phyloP scores from a whole-genome alignment of 1,140 invertebrate genomes.

The Aradophagus sp. region DNA sequence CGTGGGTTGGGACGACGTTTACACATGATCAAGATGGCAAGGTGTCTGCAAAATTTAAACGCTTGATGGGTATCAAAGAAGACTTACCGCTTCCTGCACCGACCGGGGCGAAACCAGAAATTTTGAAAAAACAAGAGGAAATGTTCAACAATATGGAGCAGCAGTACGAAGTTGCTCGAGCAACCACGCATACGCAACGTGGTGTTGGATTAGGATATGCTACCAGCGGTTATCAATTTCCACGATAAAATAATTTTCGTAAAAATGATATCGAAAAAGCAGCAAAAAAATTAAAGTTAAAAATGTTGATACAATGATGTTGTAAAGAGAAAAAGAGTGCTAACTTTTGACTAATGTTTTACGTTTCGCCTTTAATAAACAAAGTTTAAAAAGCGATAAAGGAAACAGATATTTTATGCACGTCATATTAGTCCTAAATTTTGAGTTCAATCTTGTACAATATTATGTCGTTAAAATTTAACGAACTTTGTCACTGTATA shows the following conservation, averaged over 20 bases:
- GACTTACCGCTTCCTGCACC: slow-evolving; percentile 67
- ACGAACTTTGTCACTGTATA: slow-evolving; percentile 51
- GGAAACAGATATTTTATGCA: slow-evolving; percentile 43
- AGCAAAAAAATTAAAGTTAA: not conserved
- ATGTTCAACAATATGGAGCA: slow-evolving; percentile 93
- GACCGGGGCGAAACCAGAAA: slow-evolving; percentile 74
- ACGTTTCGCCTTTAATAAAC: slow-evolving; percentile 22
- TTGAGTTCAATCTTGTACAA: slow-evolving; percentile 44
- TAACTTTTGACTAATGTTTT: slow-evolving; percentile 18
- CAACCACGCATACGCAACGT: slow-evolving; percentile 94
- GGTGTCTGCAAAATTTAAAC: slow-evolving; percentile 94
- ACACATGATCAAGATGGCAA: slow-evolving; percentile 92
- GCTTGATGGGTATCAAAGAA: slow-evolving; percentile 94
- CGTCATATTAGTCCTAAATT: slow-evolving; percentile 39
- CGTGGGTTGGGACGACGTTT: slow-evolving; percentile 90
- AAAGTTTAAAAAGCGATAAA: slow-evolving; percentile 4
- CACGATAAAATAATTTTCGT: slow-evolving; percentile 64
- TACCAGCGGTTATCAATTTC: slow-evolving; percentile 72
- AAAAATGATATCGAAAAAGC: not conserved
- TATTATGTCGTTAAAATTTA: slow-evolving; percentile 41
- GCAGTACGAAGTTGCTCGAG: slow-evolving; percentile 94
- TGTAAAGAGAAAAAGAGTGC: slow-evolving; percentile 21
- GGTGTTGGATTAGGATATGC: slow-evolving; percentile 91
- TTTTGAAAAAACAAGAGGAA: slow-evolving; percentile 89
- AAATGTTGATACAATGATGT: slow-evolving; percentile 31